phyloP scores from a whole-genome alignment of 2,888 invertebrate species.

The Sinopyrophorus schimmeli region DNA sequence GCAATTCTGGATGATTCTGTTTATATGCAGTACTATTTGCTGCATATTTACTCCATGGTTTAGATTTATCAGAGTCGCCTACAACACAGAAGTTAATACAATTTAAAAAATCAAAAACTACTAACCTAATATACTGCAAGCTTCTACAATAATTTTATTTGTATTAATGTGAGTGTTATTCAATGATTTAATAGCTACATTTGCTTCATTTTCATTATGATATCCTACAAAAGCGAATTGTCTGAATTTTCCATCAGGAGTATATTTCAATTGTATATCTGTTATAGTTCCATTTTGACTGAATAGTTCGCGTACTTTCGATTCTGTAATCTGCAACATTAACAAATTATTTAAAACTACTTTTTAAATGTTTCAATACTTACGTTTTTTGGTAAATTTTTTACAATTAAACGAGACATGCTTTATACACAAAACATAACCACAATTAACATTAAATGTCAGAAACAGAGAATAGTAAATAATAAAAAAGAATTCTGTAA shows the following conservation, averaged over 20 bases:
- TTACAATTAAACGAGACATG: conserved; percentile 88
- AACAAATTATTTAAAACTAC: not conserved
- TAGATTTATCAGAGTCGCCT: conserved; percentile 73
- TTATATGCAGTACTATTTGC: conserved; percentile 72
- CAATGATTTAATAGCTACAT: conserved; percentile 75
- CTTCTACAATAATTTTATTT: conserved; percentile 77
- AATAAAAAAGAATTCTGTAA: too few relatives aligned
- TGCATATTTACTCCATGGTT: conserved; percentile 93
- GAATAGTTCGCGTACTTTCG: conserved; percentile 76
- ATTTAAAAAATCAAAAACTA: conserved; percentile 5
- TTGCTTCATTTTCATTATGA: conserved; percentile 77
- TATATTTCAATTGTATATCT: conserved; percentile 92
- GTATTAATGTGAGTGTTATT: conserved; percentile 85
- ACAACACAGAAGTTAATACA: conserved; percentile 4
- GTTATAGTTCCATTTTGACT: conserved; percentile 83
- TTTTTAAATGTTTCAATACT: conserved; percentile 45
- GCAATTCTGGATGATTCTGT: conserved; percentile 56
- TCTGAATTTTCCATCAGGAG: conserved; percentile 87
- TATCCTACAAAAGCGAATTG: conserved; percentile 94
- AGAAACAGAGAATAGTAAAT: too few relatives aligned
- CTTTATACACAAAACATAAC: conserved; percentile 4
- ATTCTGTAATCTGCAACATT: conserved; percentile 71
- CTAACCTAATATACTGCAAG: conserved; percentile 67
- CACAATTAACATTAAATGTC: too few relatives aligned
- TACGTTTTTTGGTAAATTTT: conserved; percentile 88